Percentiles rank a stretch among this genome's conserved stretches.
phyloP scores from a whole-genome alignment of 2,888 invertebrate species.

The Ariolimax columbianus region DNA sequence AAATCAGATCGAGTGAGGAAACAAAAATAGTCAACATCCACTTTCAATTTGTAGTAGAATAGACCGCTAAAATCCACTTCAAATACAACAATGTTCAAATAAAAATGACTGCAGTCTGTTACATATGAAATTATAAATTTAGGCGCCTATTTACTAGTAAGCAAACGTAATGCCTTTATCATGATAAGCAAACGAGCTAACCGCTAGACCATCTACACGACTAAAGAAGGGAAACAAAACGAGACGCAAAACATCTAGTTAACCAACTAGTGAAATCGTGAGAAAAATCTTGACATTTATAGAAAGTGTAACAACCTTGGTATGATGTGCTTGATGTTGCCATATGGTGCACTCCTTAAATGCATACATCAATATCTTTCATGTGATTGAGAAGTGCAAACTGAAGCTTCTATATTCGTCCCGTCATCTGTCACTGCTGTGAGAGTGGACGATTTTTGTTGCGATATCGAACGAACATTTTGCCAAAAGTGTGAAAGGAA shows the following conservation, averaged over 20 bases:
- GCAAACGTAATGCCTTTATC: no score
- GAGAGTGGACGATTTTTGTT: conserved; percentile 1
- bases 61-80: no score
- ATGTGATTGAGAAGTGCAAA: background rate
- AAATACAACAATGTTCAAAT: no score
- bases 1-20: no score
- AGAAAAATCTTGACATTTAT: background rate
- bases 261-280: background rate
- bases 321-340: background rate
- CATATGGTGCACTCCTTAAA: background rate
- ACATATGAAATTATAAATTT: no score
- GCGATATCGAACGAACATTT: background rate
- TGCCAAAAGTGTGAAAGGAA: background rate
- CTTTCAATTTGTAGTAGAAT: no score
- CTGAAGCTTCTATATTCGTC: background rate
- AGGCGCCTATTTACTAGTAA: no score
- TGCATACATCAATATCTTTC: background rate
- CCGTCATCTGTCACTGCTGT: background rate
- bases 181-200: no score
- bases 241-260: background rate
- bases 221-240: no score
- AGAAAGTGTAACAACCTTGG: background rate
- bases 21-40: no score
- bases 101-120: no score
- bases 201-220: no score